Evolutionary conservation across 2,113 vertebrate species (phyloP).

Genomic region (Corvus hawaiiensis): DNA sequence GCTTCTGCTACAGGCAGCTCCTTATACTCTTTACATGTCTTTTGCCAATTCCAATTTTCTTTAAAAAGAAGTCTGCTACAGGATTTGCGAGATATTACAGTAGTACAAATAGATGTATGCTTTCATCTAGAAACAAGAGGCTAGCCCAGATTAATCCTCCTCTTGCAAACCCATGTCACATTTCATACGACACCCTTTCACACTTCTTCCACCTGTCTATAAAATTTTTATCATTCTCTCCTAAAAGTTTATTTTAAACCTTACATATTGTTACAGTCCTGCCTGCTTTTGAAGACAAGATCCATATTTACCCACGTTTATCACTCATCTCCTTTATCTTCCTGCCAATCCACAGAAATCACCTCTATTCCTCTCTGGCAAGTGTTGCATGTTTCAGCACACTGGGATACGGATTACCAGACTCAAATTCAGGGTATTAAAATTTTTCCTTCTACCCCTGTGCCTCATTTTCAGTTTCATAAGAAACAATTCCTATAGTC

Average conservation of each 20-base stretch:
- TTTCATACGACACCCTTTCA: neutral
- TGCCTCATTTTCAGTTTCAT: neutral
- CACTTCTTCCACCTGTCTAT: neutral
- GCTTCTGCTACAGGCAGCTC: neutral
- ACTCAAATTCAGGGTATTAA: neutral
- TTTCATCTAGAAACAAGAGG: neutral
- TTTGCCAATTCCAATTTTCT: neutral
- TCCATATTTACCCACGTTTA: neutral
- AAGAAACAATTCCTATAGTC: neutral
- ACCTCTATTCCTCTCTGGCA: neutral
- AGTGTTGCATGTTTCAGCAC: neutral
- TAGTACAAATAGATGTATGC: neutral
- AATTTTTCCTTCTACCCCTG: neutral
- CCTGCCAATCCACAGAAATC: neutral
- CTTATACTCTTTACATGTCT: neutral
- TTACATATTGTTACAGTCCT: neutral
- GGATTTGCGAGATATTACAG: neutral
- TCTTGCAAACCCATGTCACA: accelerated
- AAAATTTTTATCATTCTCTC: neutral
- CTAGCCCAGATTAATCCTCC: neutral
- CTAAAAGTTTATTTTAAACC: neutral
- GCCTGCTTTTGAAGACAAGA: neutral
- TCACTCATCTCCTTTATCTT: neutral
- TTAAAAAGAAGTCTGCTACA: neutral
- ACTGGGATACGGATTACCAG: neutral